These are phyloP conservation scores for Neosalanx taihuensis DNA, from an alignment of 2,797 vertebrate genomes.

Conservation along the genomic window DNA sequence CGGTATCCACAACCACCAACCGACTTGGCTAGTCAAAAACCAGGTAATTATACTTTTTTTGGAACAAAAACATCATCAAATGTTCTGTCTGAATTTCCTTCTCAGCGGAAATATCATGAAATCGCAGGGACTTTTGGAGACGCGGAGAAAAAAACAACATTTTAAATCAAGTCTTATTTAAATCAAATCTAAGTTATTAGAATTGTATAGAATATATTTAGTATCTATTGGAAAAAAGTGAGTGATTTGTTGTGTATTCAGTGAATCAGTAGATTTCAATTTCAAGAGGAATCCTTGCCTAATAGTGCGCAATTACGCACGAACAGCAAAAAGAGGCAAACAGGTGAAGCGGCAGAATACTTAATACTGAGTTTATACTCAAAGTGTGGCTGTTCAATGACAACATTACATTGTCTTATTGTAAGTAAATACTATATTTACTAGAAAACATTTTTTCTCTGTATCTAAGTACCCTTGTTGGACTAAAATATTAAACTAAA, in stretches of 20 bases:
- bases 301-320: background rate
- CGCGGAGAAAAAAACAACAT: background rate
- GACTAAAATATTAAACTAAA: too few species aligned
- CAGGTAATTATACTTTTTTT: constrained; percentile 48
- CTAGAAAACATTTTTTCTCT: too few species aligned
- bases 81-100: background rate
- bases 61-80: background rate
- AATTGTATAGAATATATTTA: background rate
- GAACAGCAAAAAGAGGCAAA: background rate
- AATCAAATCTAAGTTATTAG: background rate
- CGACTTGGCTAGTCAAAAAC: constrained; percentile 33
- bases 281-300: background rate
- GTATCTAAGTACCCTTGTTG: too few species aligned
- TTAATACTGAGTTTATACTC: too few species aligned
- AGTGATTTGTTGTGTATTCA: background rate
- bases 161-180: background rate
- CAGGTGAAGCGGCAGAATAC: too few species aligned
- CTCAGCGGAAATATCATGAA: background rate
- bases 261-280: background rate
- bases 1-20: constrained; percentile 28
- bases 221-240: constrained; percentile 5
- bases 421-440: too few species aligned
- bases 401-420: too few species aligned
- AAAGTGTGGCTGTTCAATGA: too few species aligned
- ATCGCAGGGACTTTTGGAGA: constrained; percentile 1